phyloP scores from a whole-genome alignment of 2,113 vertebrate species.

The Phyllopteryx taeniolatus region DNA sequence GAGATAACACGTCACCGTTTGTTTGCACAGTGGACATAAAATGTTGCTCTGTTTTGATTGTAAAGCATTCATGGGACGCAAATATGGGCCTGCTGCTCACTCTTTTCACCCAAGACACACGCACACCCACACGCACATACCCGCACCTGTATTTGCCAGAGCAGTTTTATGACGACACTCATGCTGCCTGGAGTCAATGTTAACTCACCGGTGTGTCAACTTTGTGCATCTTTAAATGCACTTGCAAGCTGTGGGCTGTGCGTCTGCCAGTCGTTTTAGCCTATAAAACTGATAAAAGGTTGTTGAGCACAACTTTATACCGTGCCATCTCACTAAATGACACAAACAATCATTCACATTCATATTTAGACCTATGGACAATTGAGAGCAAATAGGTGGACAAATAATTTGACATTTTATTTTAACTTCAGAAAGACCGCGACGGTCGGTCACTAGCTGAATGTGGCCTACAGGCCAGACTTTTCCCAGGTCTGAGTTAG shows the following conservation, averaged over 20 bases:
- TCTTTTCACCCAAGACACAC: constrained; percentile 30
- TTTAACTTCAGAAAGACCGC: no score
- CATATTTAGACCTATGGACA: no score
- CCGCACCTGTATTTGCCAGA: constrained; percentile 34
- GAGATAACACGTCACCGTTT: neutral
- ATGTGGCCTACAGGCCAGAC: no score
- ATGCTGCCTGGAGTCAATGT: constrained; percentile 18
- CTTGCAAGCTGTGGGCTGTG: neutral
- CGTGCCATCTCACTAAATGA: neutral
- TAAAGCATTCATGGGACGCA: constrained; percentile 16
- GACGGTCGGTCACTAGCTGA: no score
- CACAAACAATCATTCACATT: neutral
- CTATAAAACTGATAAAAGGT: neutral
- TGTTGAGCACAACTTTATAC: neutral
- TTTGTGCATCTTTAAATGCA: constrained; percentile 11
- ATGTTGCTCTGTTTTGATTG: constrained; percentile 13
- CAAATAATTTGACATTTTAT: no score
- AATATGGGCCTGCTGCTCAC: constrained; percentile 26
- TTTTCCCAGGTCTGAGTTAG: no score
- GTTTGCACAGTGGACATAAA: constrained; percentile 16
- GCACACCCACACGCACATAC: constrained; percentile 10
- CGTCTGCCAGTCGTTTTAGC: neutral
- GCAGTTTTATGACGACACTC: constrained; percentile 18
- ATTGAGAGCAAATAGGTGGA: no score
- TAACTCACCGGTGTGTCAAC: constrained; percentile 12